Evolutionary conservation across 1,140 invertebrate species (phyloP).

Genomic region (Amyelois transitella): DNA sequence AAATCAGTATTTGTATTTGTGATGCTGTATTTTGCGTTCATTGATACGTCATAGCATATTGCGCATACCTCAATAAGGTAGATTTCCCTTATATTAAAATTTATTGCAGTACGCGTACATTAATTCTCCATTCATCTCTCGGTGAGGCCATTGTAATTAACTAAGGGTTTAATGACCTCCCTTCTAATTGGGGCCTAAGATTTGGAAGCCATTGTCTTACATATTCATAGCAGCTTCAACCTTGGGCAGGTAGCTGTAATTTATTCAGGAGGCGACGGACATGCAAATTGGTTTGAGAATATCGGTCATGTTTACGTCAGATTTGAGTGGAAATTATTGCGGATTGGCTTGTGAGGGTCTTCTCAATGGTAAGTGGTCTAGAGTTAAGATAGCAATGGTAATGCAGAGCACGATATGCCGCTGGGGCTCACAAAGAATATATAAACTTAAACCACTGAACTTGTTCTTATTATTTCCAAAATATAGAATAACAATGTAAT

Average conservation of each 20-base stretch:
- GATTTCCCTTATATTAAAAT: constrained; percentile 8
- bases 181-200: constrained; percentile 64
- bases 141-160: constrained; percentile 47
- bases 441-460: no score
- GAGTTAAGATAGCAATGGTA: neutral
- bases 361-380: constrained; percentile 13
- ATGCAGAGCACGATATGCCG: no score
- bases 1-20: no score
- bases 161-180: constrained; percentile 60
- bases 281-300: constrained; percentile 68
- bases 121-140: constrained; percentile 26
- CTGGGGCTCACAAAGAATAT: no score
- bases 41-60: no score
- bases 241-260: constrained; percentile 62
- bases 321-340: constrained; percentile 70
- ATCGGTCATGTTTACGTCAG: constrained; percentile 72
- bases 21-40: no score
- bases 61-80: neutral
- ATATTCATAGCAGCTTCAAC: constrained; percentile 65
- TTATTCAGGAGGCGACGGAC: constrained; percentile 68
- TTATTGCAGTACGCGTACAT: neutral
- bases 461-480: no score
- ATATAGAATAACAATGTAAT: no score
- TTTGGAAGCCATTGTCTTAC: constrained; percentile 69
- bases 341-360: constrained; percentile 42